Base-by-base conservation (phyloP, 2,113 vertebrate species). In the Ctenodactylus gundi region DNA sequence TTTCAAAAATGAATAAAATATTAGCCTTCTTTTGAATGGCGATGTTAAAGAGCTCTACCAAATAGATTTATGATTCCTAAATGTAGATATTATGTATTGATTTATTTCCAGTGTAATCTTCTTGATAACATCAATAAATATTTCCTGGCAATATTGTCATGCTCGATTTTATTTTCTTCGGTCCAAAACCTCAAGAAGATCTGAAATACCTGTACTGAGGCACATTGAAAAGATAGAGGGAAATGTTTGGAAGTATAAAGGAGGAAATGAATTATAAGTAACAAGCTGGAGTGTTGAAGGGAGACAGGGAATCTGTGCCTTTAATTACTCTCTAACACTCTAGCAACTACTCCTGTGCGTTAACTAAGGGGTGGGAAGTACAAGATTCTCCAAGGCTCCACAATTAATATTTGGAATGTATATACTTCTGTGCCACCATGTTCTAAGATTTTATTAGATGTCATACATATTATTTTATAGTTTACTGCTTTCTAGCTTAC, bases 1-100 rank as follows among this genome's bases (percentile, higher is more conserved):
- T 93, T 93, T 91, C 5, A 76, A 83, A 97, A 94, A 97, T 96
- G 92, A 96, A 96, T 97, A 96, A 97, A 97, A 97, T 84, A 97
- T 97, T 78, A 91, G 39, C 15, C 82, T 95, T 89, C 44, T 53
- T 96, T 76, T 94, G 93, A 96, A 93, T 95, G 86, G 65, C 75
- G 95, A 93, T 93, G 80, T 87, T 95, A 96, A 97, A 96, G 84
- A 93, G 70, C 82, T 92, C 60, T 91, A 96, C 80, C 88, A 85
- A 96, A 93, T 93, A 84, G 76, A 97, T 93, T 96, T 95, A 96
- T 84, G 65, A 94, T 92, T 84, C 75, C 27, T 92, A 83, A 96
- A 96, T 91, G 83, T 10, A 85, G 81, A 88, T 64, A 93, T 97
- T 96, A 94, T 94, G 80, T 90, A 95, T 90, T 93, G 89, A 96